These are phyloP conservation scores for Subacronicta megacephala DNA, from an alignment of 2,888 invertebrate genomes.

Conservation along the genomic window DNA sequence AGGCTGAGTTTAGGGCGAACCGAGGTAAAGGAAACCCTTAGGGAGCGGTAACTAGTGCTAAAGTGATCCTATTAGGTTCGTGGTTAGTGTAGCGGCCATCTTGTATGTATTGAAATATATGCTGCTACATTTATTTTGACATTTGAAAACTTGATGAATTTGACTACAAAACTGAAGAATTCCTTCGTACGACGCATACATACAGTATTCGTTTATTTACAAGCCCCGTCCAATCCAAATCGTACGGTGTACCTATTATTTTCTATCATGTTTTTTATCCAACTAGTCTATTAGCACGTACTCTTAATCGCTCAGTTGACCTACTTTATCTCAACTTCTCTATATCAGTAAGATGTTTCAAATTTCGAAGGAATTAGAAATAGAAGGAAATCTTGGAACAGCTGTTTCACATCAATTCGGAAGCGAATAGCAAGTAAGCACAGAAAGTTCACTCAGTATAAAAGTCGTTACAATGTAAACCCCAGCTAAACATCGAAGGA, in stretches of 20 bases:
- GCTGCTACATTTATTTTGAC: too few relatives aligned
- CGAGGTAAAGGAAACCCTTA: conserved; percentile 9
- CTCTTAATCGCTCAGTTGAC: conserved; percentile 39
- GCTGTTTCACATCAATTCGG: conserved; percentile 44
- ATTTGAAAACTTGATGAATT: too few relatives aligned
- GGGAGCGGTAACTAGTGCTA: conserved; percentile 11
- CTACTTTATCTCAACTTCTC: conserved; percentile 45
- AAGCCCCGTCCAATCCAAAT: conserved; percentile 14
- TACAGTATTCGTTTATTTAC: conserved; percentile 8
- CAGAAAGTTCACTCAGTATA: conserved; percentile 31
- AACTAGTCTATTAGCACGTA: conserved; percentile 43
- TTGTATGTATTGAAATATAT: too few relatives aligned
- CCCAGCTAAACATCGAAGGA: too few relatives aligned
- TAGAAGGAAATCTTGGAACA: conserved; percentile 49
- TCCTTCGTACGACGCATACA: background rate
- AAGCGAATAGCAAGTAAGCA: background rate
- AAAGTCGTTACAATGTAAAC: background rate
- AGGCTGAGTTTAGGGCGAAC: conserved; percentile 4
- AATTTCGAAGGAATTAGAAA: conserved; percentile 44
- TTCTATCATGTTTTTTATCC: conserved; percentile 43
- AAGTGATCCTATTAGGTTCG: conserved; percentile 11
- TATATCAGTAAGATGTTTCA: conserved; percentile 28
- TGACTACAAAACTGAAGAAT: too few relatives aligned
- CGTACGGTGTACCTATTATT: conserved; percentile 37
- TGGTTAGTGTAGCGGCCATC: conserved; percentile 6